A percentile compares a stretch with the other conserved stretches of the same genome.
Conservation (phyloP, 2,797 vertebrate genomes). For the Acanthis flammea region DNA sequence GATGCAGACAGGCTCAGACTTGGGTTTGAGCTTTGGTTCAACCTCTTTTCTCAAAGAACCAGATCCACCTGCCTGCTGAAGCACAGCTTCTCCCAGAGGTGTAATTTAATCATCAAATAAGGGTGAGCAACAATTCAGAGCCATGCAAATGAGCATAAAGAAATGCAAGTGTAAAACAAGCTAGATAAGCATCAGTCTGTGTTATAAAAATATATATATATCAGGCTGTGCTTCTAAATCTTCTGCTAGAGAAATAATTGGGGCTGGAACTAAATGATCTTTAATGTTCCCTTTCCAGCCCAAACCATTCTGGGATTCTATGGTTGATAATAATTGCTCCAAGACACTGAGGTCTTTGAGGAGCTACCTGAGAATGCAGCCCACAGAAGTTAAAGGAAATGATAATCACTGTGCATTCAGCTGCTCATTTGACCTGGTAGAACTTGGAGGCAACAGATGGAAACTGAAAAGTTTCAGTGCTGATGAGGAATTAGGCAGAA, state of each 20-base stretch:
- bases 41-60: neutral
- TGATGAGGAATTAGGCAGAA: neutral
- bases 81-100: neutral
- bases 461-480: neutral
- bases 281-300: neutral
- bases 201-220: too few species aligned
- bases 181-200: neutral
- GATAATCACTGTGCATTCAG: neutral
- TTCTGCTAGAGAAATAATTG: neutral
- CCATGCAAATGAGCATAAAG: neutral
- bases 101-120: neutral
- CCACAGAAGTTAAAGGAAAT: neutral
- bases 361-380: neutral
- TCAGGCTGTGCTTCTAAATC: neutral
- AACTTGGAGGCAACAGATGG: neutral
- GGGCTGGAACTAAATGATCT: neutral
- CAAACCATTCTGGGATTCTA: neutral
- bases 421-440: neutral
- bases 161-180: neutral
- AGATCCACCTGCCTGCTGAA: neutral
- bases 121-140: neutral
- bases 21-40: neutral
- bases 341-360: too few species aligned
- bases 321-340: neutral
- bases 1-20: neutral